phyloP scores from a whole-genome alignment of 2,113 vertebrate species.

The Gobio gobio region DNA sequence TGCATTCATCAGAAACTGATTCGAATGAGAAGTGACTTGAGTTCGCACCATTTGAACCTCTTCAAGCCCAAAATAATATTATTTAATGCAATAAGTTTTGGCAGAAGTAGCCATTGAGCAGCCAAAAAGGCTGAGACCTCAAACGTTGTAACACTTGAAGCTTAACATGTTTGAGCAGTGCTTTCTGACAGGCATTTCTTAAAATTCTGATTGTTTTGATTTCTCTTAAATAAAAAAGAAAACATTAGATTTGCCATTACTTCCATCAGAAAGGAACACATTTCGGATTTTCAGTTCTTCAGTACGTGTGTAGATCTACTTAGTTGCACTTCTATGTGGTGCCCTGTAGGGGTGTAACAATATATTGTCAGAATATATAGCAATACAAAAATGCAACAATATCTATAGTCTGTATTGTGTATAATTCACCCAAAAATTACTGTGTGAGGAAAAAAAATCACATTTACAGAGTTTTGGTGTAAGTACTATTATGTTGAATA shows the following conservation, averaged over 20 bases:
- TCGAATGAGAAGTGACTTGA: constrained; percentile 7
- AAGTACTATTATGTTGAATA: no score
- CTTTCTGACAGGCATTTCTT: constrained; percentile 27
- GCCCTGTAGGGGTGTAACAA: background rate
- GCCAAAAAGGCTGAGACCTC: constrained; percentile 7
- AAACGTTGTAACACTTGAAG: background rate
- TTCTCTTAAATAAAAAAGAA: background rate
- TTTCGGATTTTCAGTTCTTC: background rate
- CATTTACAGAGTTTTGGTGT: no score
- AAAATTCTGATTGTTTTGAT: background rate
- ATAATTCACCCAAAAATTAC: no score
- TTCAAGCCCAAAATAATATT: background rate
- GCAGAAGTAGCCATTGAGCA: background rate
- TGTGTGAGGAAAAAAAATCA: no score
- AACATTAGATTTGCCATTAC: background rate
- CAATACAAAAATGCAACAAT: no score
- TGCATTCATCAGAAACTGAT: background rate
- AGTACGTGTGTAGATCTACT: background rate
- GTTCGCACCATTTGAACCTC: background rate
- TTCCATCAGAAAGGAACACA: background rate
- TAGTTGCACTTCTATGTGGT: background rate
- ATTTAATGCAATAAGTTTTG: background rate
- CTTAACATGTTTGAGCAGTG: background rate
- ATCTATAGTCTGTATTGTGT: no score
- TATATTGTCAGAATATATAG: no score